Percentiles rank a stretch among this genome's conserved stretches.
phyloP scores from a whole-genome alignment of 2,113 vertebrate species.

The Hassar affinis region DNA sequence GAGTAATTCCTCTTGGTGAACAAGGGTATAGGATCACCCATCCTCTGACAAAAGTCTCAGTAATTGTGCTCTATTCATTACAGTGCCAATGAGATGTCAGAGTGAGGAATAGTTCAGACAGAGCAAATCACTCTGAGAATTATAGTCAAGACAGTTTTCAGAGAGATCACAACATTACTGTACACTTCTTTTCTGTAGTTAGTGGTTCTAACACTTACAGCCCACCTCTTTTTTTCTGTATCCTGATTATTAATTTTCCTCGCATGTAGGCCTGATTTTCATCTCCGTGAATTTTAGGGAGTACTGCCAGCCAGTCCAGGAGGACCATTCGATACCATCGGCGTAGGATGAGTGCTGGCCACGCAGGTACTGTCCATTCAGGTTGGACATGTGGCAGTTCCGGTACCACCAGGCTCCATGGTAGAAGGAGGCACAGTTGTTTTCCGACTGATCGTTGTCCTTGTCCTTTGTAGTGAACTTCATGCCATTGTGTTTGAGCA shows the following conservation, averaged over 20 bases:
- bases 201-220: conserved; percentile 42
- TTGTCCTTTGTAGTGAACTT: conserved; percentile 96
- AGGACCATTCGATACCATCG: conserved; percentile 95
- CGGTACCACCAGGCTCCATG: conserved; percentile 98
- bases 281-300: conserved; percentile 97
- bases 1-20: conserved; percentile 17
- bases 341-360: conserved; percentile 95
- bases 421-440: conserved; percentile 97
- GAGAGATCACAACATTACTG: conserved; percentile 7
- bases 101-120: conserved; percentile 34
- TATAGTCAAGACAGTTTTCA: conserved; percentile 4
- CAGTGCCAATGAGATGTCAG: conserved; percentile 22
- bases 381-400: conserved; percentile 98
- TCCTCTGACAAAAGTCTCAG: conserved; percentile 19
- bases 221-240: not conserved
- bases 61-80: conserved; percentile 18
- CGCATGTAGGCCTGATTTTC: conserved; percentile 86
- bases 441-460: conserved; percentile 95
- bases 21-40: not conserved
- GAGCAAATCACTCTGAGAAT: not conserved
- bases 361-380: conserved; percentile 93
- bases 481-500: conserved; percentile 96
- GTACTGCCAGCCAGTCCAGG: conserved; percentile 98
- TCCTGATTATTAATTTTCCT: conserved; percentile 70
- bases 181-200: conserved; percentile 37